Evolutionary conservation across 2,797 vertebrate species (phyloP), one percentile per base, ranked within the genome.

Genomic region (Simalia tracyae): DNA sequence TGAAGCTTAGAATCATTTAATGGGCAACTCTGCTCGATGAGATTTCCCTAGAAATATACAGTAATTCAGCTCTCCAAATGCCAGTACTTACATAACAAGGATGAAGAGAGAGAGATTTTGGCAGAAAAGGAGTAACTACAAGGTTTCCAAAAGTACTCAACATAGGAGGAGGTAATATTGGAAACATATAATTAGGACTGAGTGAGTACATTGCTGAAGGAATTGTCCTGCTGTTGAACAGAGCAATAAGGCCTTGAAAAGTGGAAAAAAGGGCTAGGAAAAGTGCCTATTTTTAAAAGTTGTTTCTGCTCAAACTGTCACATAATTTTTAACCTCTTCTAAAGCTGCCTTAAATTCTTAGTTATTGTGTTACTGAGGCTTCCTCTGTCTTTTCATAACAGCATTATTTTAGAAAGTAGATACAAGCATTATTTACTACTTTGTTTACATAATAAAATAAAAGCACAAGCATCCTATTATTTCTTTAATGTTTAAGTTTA

Each of bases 251-350:
- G 50, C 50, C 50, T 54, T 54, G 50, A 54, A 54, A 54, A 54
- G 50, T 54, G 50, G 50, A 8, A 54, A 54, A 54, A 54, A 54
- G 7, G 6, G 50, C 50, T 54, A 54, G 50, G 50, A 54, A 54
- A 54, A 54, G 50, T 54, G 50, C 50, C 50, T 54, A 9, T 54
- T 1, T 54, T 54, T 54, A 54, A 54, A 54, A 54, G 50, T 54
- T 42, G n/a, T 84, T 14, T 91, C 0, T 0, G 11, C 8, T 93
- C 4, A 36, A 88, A 19, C 84, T 46, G 24, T 8, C 31, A 88
- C 91, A 28, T 2, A 93, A 19, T 88, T 92, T 92, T 72, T 92
- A 5, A 66, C 72, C 91, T n/a, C 31, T 17, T n/a, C 31, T 17
- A 87, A 54, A 10, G 17, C 17, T 91, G 6, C 17, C 87, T 81